Evolutionary conservation across 2,113 vertebrate genomes (phyloP), one percentile per base, ranked within the genome.

Genomic region (Dasyurus viverrinus): DNA sequence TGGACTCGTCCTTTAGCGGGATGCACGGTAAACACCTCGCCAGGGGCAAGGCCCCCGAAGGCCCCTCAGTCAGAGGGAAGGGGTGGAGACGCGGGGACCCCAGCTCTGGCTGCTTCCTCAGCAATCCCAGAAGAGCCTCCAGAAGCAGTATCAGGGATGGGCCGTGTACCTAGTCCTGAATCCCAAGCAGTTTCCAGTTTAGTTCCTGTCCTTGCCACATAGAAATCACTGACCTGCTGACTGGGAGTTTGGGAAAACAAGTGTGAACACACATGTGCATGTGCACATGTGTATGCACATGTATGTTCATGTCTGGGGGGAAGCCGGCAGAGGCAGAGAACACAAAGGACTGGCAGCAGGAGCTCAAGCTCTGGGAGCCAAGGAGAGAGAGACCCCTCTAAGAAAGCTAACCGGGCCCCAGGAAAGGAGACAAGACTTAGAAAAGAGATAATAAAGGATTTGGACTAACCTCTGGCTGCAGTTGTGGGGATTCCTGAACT

Each of bases 271-370:
- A 27, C 1, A 57, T 27, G 1, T 57, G 25, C 9, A 8, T 27
- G 55, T 27, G 26, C 8, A 8, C 47, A 47, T 90, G 23, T 50
- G 30, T 27, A 25, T 46, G 24, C 50, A 50, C 8, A 5, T 50
- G 4, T 50, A 8, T 5, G 5, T 0, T 1, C 0, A 14, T 0
- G 0, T 60, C 54, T 48, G 0, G 57, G 25, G 50, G 50, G 50
- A 6, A 50, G n/a, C n/a, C n/a, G n/a, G n/a, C n/a, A n/a, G n/a
- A n/a, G n/a, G n/a, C n/a, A n/a, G n/a, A n/a, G n/a, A n/a, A n/a
- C n/a, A n/a, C n/a, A n/a, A n/a, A n/a, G n/a, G n/a, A 92, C 68
- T 4, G 53, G 47, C 60, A 96, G 48, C 90, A 22, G 55, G 25
- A n/a, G n/a, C n/a, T n/a, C n/a, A n/a, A n/a, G n/a, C n/a, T n/a